Percentiles rank a stretch among this genome's conserved stretches.
These are phyloP conservation scores for Palythoa grandiflora DNA, from an alignment of 92 coral and sea anemone genomes.

Conservation along the genomic window DNA sequence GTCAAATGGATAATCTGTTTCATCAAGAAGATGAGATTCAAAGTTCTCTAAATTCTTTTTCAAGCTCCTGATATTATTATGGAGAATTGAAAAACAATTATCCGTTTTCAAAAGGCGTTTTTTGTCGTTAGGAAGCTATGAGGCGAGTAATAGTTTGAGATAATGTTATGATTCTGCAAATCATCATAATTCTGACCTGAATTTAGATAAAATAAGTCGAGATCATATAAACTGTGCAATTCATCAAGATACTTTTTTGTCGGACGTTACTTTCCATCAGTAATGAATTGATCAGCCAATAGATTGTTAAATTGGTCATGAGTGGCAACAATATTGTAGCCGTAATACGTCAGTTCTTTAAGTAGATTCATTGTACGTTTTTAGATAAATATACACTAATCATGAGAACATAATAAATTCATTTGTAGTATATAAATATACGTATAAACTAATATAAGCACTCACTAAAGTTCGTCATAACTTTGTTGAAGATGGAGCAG, in stretches of 20 bases:
- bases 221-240: background rate
- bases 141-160: background rate
- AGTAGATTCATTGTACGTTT: slow-evolving; percentile 19
- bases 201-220: background rate
- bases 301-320: slow-evolving; percentile 23
- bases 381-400: slow-evolving; percentile 25
- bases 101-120: slow-evolving; percentile 1
- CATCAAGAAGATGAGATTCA: no score
- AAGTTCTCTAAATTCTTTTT: no score
- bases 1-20: no score
- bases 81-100: slow-evolving; percentile 4
- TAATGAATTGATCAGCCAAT: background rate
- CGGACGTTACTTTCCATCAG: background rate
- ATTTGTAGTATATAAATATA: background rate
- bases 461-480: slow-evolving; percentile 18
- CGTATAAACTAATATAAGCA: slow-evolving; percentile 14
- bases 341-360: slow-evolving; percentile 42
- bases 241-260: background rate
- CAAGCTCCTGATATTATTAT: background rate
- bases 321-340: slow-evolving; percentile 18
- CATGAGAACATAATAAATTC: slow-evolving; percentile 3
- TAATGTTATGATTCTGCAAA: background rate
- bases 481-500: background rate
- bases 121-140: slow-evolving; percentile 5
- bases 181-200: background rate